These are phyloP conservation scores for Eilema griseolum DNA, from an alignment of 2,888 invertebrate genomes.

Conservation along the genomic window DNA sequence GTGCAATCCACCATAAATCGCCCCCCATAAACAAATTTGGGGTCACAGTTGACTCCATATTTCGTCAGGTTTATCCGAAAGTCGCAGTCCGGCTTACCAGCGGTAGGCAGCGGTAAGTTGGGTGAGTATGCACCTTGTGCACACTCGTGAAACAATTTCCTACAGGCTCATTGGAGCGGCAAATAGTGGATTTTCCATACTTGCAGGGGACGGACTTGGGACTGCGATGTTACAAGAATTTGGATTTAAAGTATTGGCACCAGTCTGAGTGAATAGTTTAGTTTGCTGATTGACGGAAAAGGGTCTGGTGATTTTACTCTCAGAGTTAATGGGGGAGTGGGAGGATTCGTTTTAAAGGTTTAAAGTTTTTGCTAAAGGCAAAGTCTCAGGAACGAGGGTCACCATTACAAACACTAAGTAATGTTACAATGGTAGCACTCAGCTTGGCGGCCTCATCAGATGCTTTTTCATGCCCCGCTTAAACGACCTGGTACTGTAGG, in stretches of 20 bases:
- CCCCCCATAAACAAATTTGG: neutral
- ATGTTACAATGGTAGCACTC: too few species aligned
- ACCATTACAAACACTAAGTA: too few species aligned
- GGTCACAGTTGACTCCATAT: neutral
- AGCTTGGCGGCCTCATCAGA: too few species aligned
- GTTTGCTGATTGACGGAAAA: too few species aligned
- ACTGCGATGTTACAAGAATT: neutral
- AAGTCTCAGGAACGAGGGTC: too few species aligned
- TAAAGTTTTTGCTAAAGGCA: too few species aligned
- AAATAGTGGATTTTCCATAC: constrained; percentile 48
- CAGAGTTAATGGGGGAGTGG: too few species aligned
- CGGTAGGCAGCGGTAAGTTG: constrained; percentile 14
- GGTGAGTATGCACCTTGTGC: constrained; percentile 44
- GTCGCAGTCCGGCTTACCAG: neutral
- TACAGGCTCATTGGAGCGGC: constrained; percentile 40
- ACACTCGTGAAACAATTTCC: constrained; percentile 48
- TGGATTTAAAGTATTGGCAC: neutral
- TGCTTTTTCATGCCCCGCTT: too few species aligned
- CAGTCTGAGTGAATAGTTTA: too few species aligned
- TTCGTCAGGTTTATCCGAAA: constrained; percentile 9
- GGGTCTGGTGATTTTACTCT: too few species aligned
- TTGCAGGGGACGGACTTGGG: constrained; percentile 33
- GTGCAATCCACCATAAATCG: neutral
- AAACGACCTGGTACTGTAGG: too few species aligned
- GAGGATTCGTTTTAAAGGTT: too few species aligned